Conservation (phyloP, 2,113 vertebrate species). For the Arenaria interpres region DNA sequence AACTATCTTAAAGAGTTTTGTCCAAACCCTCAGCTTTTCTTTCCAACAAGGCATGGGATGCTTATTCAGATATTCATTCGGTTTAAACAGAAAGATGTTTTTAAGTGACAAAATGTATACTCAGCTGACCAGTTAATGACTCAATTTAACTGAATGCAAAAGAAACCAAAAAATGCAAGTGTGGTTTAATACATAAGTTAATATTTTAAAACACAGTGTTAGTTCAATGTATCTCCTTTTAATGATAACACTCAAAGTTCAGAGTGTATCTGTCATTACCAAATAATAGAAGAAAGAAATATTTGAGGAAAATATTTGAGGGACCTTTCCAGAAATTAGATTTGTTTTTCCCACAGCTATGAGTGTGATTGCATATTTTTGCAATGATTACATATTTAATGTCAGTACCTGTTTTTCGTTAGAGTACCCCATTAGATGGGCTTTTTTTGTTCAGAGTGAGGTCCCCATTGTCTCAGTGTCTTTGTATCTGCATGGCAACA, state of each 20-base stretch:
- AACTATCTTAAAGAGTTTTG: background rate
- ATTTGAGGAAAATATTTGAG: background rate
- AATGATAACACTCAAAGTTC: background rate
- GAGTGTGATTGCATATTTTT: background rate
- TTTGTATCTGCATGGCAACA: background rate
- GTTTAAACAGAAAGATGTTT: background rate
- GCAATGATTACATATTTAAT: background rate
- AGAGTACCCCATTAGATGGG: background rate
- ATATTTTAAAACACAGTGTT: background rate
- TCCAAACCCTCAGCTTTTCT: background rate
- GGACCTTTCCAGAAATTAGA: background rate
- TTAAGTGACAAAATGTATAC: background rate
- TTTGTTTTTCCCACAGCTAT: background rate
- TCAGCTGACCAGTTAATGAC: background rate
- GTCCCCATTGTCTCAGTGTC: background rate
- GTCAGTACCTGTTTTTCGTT: background rate
- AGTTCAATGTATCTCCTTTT: background rate
- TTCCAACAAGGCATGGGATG: background rate
- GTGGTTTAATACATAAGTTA: background rate
- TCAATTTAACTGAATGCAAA: background rate
- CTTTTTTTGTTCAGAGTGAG: no score
- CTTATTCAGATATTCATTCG: background rate
- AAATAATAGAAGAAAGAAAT: background rate
- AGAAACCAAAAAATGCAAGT: background rate
- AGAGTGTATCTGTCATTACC: background rate